Evolutionary conservation across 2,797 vertebrate species (phyloP), one percentile per base, ranked within the genome.

Genomic region (Vespertilio murinus): DNA sequence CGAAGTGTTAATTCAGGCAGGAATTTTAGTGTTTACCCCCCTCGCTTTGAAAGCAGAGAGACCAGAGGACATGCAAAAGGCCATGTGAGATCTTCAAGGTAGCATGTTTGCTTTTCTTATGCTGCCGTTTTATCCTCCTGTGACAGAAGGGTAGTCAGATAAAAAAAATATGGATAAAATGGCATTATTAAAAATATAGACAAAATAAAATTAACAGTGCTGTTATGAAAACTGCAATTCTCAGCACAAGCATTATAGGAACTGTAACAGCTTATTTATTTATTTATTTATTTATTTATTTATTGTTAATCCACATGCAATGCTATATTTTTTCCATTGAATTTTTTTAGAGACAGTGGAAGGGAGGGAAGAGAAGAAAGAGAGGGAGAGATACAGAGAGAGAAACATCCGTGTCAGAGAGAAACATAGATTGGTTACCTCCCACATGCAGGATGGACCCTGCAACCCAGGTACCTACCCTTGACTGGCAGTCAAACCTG

Each of bases 151-250:
- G 89, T 97, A 94, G 85, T 45, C 33, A 85, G 96, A 95, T 84
- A 93, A 96, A 96, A 96, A 96, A 42, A 42, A 8, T n/a, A 78
- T 67, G 17, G 90, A 30, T 81, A 84, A 92, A 96, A 95, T 79
- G 2, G 0, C 69, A 93, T 95, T 90, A 56, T 88, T 94, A 35
- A 95, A 54, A 96, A 96, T 83, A 91, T 30, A 92, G 61, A 17
- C 52, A 97, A 97, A 96, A 97, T 94, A 96, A 95, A 97, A 97
- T 90, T 93, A 88, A 92, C 30, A 77, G 40, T 95, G 47, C 8
- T 94, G n/a, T 74, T 94, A 96, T 69, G 81, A 90, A 97, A 97
- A 92, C 35, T 78, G 75, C 77, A 94, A 52, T 25, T 96, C 54
- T 97, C 93, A 97, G 83, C 70, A 96, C 11, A 93, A 93, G 94